phyloP scores from a whole-genome alignment of 2,888 invertebrate genomes.

The Euplexia lucipara region DNA sequence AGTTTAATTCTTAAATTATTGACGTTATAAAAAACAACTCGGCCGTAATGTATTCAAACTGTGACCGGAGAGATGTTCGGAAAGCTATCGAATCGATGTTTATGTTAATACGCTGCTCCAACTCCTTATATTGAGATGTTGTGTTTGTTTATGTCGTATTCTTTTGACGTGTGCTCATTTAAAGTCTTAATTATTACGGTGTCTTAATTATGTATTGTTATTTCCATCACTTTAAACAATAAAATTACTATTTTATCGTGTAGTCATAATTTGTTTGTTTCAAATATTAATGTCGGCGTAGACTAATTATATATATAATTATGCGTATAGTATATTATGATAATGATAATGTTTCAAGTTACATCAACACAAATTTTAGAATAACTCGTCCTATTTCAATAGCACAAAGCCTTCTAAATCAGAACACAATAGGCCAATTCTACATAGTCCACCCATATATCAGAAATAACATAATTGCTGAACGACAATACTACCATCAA shows the following conservation, averaged over 20 bases:
- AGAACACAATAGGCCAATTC: constrained; percentile 16
- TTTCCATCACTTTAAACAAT: constrained; percentile 47
- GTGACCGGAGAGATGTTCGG: constrained; percentile 79
- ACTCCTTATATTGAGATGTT: constrained; percentile 85
- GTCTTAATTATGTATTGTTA: constrained; percentile 68
- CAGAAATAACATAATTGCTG: constrained; percentile 51
- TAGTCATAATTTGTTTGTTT: constrained; percentile 8
- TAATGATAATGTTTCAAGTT: not conserved
- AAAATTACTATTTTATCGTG: constrained; percentile 21
- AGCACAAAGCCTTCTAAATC: constrained; percentile 11
- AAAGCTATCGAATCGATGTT: constrained; percentile 83
- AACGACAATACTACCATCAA: constrained; percentile 55
- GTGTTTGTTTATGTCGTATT: constrained; percentile 78
- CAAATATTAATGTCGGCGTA: not conserved
- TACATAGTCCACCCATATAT: constrained; percentile 28
- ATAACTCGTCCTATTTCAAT: not conserved
- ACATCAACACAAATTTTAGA: not conserved
- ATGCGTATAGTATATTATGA: too few relatives aligned
- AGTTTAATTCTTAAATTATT: constrained; percentile 86
- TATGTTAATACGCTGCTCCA: constrained; percentile 82
- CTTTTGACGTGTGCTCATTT: constrained; percentile 72
- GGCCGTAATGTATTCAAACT: constrained; percentile 85
- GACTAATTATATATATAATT: constrained; percentile 1
- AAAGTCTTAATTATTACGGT: constrained; percentile 78
- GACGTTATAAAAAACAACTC: constrained; percentile 84